A percentile compares a stretch with the other conserved stretches of the same genome.
Conservation (phyloP, 2,888 invertebrate species). For the Cantharis rufa region DNA sequence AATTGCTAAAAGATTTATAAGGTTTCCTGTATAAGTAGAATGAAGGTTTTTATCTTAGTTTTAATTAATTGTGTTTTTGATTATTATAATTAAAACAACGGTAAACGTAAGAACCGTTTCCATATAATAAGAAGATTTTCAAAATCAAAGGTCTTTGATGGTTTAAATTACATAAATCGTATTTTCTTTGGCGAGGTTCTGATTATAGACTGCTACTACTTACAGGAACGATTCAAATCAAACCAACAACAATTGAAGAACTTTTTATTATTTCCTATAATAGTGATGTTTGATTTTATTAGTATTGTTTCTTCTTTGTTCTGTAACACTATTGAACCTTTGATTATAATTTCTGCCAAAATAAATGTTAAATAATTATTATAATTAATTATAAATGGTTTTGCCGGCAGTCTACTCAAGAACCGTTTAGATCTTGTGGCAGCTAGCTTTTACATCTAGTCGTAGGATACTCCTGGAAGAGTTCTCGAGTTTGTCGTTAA, state of each 20-base stretch:
- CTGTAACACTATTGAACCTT: too few relatives aligned
- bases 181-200: neutral
- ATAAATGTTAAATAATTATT: too few relatives aligned
- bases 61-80: neutral
- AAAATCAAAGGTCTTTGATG: neutral
- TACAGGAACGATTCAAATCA: neutral
- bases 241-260: neutral
- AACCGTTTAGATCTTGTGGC: too few relatives aligned
- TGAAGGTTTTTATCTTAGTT: neutral
- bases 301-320: too few relatives aligned
- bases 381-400: too few relatives aligned
- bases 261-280: too few relatives aligned
- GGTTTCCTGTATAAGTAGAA: neutral
- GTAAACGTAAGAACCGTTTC: neutral
- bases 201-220: neutral
- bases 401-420: too few relatives aligned
- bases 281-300: too few relatives aligned
- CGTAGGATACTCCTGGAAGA: too few relatives aligned
- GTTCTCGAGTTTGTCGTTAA: too few relatives aligned
- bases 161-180: neutral
- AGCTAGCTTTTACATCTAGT: too few relatives aligned
- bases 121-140: neutral
- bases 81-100: neutral
- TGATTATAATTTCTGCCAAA: too few relatives aligned
- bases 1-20: neutral